Evolutionary conservation across 2,113 vertebrate species (phyloP), one percentile per base, ranked within the genome.

Genomic region (Pao palembangensis): DNA sequence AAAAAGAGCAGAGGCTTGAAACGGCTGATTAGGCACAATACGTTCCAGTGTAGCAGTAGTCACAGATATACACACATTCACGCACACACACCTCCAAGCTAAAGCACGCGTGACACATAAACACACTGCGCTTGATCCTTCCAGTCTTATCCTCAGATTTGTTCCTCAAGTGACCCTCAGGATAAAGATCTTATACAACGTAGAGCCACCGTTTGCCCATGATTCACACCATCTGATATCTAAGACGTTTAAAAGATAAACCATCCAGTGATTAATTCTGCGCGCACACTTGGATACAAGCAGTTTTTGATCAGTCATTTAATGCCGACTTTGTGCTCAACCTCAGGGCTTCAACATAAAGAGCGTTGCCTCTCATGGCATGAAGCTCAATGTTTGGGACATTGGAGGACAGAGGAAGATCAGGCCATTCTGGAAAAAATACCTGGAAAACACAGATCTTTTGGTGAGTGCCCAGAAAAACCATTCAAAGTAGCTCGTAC

Each of bases 351-450:
- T 94, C 71, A 94, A 94, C 81, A 92, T 95, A 23, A 94, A 95
- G 78, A 94, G 92, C 0, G 84, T 94, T n/a, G 92, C 93, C 12
- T 92, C 93, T 0, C 90, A 94, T 0, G 93, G 93, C 19, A 89
- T 94, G 88, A 94, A 93, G 83, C 88, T 95, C 21, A 93, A 92
- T 0, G 91, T 95, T 5, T 95, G 93, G 93, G 93, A 94, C 75
- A 94, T 95, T 0, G 93, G 93, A 43, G 93, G 93, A 46, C 93
- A 94, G 66, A 91, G 92, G 70, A 91, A 93, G 71, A 91, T 95
- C 73, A 88, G 93, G 20, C 55, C 91, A 0, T 93, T 94, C 75
- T 95, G 93, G 92, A 94, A 87, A 76, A 94, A 94, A 70, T 94
- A 95, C 46, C 82, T 94, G 75, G 91, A 93, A 70, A 93, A 91